Evolutionary conservation across 2,888 invertebrate genomes (phyloP).

Genomic region (Tetragonisca angustula): DNA sequence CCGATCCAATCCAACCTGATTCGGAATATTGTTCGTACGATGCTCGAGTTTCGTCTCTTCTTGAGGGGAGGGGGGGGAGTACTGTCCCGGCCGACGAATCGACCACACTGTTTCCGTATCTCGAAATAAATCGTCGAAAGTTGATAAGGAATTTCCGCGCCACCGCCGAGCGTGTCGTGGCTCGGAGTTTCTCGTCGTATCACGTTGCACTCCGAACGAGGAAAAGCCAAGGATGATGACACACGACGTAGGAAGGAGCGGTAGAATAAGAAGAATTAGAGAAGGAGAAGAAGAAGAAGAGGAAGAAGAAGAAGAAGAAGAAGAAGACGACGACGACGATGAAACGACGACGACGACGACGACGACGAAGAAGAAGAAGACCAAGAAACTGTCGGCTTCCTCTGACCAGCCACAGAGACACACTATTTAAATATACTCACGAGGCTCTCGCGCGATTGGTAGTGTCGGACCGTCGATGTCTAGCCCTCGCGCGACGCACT

Average conservation of each 20-base stretch:
- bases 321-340: constrained; percentile 2
- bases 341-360: constrained; percentile 10
- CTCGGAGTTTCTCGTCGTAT: constrained; percentile 45
- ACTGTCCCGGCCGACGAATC: constrained; percentile 1
- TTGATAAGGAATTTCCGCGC: constrained; percentile 53
- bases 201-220: constrained; percentile 67
- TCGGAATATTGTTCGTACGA: too few species aligned
- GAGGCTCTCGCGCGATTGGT: constrained; percentile 51
- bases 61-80: too few species aligned
- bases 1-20: neutral
- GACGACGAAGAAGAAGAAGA: constrained; percentile 42
- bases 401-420: constrained; percentile 66
- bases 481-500: constrained; percentile 60
- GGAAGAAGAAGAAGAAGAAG: constrained; percentile 18
- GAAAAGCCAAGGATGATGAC: constrained; percentile 59
- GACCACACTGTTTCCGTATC: constrained; percentile 31
- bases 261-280: constrained; percentile 37
- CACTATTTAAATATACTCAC: constrained; percentile 73
- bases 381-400: constrained; percentile 62
- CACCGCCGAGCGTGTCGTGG: constrained; percentile 39
- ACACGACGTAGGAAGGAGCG: constrained; percentile 48
- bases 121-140: constrained; percentile 49
- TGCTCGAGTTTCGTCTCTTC: neutral
- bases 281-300: constrained; percentile 32
- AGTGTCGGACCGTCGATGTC: constrained; percentile 54